Percentiles rank a stretch among this genome's conserved stretches.
Evolutionary conservation across 2,113 vertebrate genomes (phyloP).

Genomic region (Brachyistius frenatus): DNA sequence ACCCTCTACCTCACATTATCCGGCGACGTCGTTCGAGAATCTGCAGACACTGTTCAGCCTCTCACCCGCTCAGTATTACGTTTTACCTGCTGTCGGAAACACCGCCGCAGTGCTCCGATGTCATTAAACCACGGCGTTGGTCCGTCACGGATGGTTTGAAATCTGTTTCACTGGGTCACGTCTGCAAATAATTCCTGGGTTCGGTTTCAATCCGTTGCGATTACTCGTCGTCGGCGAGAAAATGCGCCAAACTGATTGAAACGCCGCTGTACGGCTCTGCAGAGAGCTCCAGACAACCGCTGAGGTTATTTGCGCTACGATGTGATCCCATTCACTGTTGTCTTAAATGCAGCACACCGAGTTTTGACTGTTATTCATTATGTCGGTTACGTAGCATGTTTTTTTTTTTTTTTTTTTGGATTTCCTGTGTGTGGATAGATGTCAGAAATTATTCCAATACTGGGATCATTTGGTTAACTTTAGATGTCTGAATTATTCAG

Average conservation of each 20-base stretch:
- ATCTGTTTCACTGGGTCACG: conserved; percentile 30
- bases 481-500: conserved; percentile 4
- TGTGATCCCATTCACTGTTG: conserved; percentile 59
- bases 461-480: background rate
- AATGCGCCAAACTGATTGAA: conserved; percentile 2
- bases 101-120: conserved; percentile 42
- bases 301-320: conserved; percentile 51
- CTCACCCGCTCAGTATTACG: conserved; percentile 63
- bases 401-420: conserved; percentile 1
- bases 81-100: conserved; percentile 57
- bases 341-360: conserved; percentile 66
- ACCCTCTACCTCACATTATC: conserved; percentile 91
- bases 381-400: conserved; percentile 53
- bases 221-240: background rate
- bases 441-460: conserved; percentile 20
- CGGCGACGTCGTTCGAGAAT: conserved; percentile 57
- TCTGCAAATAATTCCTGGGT: conserved; percentile 52
- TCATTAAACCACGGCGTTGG: conserved; percentile 40
- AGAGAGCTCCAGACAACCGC: conserved; percentile 25
- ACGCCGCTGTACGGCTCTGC: background rate
- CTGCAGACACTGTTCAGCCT: conserved; percentile 55
- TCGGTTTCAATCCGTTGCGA: conserved; percentile 51
- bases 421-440: background rate
- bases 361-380: conserved; percentile 69
- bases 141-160: conserved; percentile 21